A percentile compares a stretch with the other conserved stretches of the same genome.
Conservation (phyloP, 2,113 vertebrate species). For the Eurypyga helias region DNA sequence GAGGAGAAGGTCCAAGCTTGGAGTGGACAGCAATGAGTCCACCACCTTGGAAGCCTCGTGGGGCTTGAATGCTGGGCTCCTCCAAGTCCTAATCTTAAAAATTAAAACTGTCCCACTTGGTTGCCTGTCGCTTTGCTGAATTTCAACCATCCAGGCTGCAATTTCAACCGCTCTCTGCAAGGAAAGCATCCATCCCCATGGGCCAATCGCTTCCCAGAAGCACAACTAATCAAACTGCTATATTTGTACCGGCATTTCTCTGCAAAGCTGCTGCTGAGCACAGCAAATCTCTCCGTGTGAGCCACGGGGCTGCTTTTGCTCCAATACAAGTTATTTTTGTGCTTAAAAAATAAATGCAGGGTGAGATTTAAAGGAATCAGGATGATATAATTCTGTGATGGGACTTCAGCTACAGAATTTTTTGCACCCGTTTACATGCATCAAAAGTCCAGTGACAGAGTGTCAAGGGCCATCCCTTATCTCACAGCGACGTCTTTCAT, state of each 20-base stretch:
- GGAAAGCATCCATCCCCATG: not conserved
- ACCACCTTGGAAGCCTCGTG: accelerated
- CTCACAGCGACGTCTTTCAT: not conserved
- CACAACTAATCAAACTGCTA: not conserved
- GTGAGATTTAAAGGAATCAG: not conserved
- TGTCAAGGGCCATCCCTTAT: not conserved
- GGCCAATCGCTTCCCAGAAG: not conserved
- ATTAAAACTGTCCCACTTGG: not conserved
- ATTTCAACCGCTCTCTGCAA: not conserved
- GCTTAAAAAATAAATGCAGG: not conserved
- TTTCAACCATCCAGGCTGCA: not conserved
- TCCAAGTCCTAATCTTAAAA: not conserved
- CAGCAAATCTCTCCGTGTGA: not conserved
- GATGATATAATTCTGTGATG: not conserved
- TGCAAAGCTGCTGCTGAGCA: not conserved
- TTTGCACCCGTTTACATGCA: not conserved
- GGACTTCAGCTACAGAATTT: not conserved
- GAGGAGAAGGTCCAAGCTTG: not conserved
- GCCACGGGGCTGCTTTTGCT: not conserved
- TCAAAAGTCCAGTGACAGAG: not conserved
- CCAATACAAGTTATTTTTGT: not conserved
- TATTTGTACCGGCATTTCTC: not conserved
- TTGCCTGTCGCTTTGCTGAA: not conserved
- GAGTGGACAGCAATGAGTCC: not conserved
- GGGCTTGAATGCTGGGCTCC: not conserved